Base-by-base conservation (phyloP, 1,140 invertebrate species). In the Agraylea sexmaculata region DNA sequence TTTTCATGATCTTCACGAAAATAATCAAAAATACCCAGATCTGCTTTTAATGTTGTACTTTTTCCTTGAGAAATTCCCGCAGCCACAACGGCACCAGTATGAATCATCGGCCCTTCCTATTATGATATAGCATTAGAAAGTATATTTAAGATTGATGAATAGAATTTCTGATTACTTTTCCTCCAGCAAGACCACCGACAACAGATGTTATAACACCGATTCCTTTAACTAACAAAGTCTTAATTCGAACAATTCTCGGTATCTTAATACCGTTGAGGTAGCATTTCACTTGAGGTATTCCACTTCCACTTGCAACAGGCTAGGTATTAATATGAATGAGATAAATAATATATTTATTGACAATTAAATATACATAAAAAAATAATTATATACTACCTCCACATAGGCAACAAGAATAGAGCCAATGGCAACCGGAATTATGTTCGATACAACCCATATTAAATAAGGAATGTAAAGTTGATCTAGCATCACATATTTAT, bases 61-160 rank as follows among this genome's bases (percentile, higher is more conserved):
- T 94, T 93, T 13, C 95, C 95, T 67, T 99, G 94, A 1, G 92
- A 97, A 43, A 99, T 85, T 16, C 94, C 94, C 25, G 94, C 94
- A 7, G 91, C 95, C 1, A 99, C 83, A 4, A 96, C 89, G n/a
- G 93, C 86, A 3, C 95, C 96, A 31, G 90, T 87, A 68, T 99
- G 96, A 54, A 99, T 98, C 95, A 99, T 98, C 13, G 94, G 94
- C 11, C 94, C 94, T 87, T 99, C 95, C 84, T 93, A 53, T 30
- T n/a, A n/a, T n/a, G n/a, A n/a, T n/a, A n/a, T n/a, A n/a, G n/a
- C n/a, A n/a, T n/a, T n/a, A n/a, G n/a, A n/a, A n/a, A n/a, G n/a
- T n/a, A n/a, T n/a, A n/a, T n/a, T n/a, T n/a, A n/a, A n/a, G n/a
- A n/a, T n/a, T n/a, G n/a, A n/a, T n/a, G n/a, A n/a, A n/a, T n/a